Percentiles rank a stretch among this genome's conserved stretches.
These are phyloP conservation scores for Carduelis carduelis DNA, from an alignment of 2,797 vertebrate genomes.

Conservation along the genomic window DNA sequence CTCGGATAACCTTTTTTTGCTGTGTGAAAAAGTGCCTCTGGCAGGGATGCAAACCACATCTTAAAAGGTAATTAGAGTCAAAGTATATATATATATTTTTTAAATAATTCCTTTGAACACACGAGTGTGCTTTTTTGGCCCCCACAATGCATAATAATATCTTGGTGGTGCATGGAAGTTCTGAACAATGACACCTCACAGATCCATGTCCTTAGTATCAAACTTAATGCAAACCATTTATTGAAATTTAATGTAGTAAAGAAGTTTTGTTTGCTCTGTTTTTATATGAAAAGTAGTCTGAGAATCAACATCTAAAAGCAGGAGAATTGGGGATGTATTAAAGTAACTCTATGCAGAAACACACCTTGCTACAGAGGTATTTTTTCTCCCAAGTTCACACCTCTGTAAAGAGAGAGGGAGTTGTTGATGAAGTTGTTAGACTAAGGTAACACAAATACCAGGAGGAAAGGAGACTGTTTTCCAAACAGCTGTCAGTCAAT, in stretches of 20 bases:
- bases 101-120: neutral
- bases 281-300: neutral
- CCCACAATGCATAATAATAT: neutral
- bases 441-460: neutral
- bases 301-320: neutral
- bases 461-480: neutral
- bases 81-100: neutral
- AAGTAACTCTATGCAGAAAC: neutral
- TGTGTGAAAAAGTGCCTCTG: neutral
- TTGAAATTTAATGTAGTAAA: neutral
- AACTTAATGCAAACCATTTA: neutral
- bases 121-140: neutral
- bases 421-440: neutral
- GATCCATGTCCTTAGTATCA: rapidly evolving
- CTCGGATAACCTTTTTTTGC: neutral
- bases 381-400: neutral
- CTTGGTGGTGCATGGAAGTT: neutral
- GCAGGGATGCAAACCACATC: neutral
- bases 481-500: neutral
- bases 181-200: neutral
- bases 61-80: neutral
- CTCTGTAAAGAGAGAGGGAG: neutral
- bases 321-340: neutral
- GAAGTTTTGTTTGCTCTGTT: neutral
- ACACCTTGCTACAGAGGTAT: neutral